Percentiles rank a stretch among this genome's conserved stretches.
phyloP scores from a whole-genome alignment of 2,113 vertebrate species.

The Tinamus guttatus region DNA sequence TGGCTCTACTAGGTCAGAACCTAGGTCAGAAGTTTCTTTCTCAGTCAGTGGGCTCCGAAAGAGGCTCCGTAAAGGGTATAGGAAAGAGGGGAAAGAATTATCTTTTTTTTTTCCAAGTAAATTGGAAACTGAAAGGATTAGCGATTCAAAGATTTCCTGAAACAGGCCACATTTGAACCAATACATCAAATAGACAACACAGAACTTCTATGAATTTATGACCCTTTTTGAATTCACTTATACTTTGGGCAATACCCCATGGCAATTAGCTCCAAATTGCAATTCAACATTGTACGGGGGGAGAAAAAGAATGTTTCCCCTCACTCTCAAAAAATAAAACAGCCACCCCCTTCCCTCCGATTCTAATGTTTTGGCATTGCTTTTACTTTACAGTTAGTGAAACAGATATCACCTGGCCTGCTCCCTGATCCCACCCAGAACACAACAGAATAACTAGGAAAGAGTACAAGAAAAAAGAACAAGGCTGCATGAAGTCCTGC shows the following conservation, averaged over 20 bases:
- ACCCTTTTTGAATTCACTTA: neutral
- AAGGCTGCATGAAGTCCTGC: neutral
- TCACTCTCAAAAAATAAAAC: too few species aligned
- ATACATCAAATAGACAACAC: neutral
- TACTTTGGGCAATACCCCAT: neutral
- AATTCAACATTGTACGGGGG: neutral
- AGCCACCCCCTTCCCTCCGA: accelerated
- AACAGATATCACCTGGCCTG: neutral
- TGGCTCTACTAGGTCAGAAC: neutral
- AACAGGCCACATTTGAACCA: neutral
- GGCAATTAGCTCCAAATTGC: neutral
- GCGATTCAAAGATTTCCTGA: neutral
- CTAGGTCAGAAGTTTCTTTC: neutral
- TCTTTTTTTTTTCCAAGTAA: neutral
- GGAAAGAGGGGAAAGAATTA: neutral
- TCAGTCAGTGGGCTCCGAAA: neutral
- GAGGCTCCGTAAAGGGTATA: neutral
- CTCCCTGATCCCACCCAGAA: neutral
- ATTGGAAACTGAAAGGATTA: neutral
- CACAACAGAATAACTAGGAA: accelerated
- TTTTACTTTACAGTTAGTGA: neutral
- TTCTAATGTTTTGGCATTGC: neutral
- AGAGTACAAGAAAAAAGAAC: neutral
- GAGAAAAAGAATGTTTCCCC: neutral
- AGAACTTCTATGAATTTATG: neutral